Evolutionary conservation across 2,797 vertebrate species (phyloP), one percentile per base, ranked within the genome.

Genomic region (Buphagus erythrorhynchus): DNA sequence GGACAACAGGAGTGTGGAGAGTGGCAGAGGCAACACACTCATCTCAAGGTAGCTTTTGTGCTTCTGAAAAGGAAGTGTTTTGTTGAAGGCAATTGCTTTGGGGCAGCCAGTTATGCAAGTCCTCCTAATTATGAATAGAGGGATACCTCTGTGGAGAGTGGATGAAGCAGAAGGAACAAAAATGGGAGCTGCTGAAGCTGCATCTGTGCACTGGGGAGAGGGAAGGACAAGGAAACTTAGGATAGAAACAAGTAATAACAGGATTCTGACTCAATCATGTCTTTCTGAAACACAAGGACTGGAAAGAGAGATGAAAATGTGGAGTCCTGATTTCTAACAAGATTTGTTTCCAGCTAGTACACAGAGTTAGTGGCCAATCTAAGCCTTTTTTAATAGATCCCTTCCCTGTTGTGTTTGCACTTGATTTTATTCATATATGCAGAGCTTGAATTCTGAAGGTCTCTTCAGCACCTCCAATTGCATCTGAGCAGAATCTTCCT

Each of bases 21-120:
- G 14, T 3, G 1, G 3, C 49, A 55, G 40, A 79, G 38, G 43
- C 9, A n/a, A 18, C 16, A 24, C 1, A 3, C 36, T 57, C 0
- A 0, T 49, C 28, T 75, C 55, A 36, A 42, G 31, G 28, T 16
- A 59, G 28, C 16, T 84, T 91, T 69, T 63, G 18, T 80, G 29
- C 25, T 48, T 91, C 21, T 28, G 9, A 82, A 51, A 45, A 33
- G 45, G 13, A 71, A 35, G 6, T 16, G 15, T 28, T 49, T 38
- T 48, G 14, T 43, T 84, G 38, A 81, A 67, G 38, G 25, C n/a
- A 58, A 7, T n/a, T 48, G 5, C 29, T 43, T 52, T 45, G 26
- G 35, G 22, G 7, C 19, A 76, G 35, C 21, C 14, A 24, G 22
- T 42, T 79, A 62, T 1, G 4, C 10, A 46, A 72, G 29, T 6